phyloP scores from a whole-genome alignment of 2,113 vertebrate species.

The Tupaia chinensis region DNA sequence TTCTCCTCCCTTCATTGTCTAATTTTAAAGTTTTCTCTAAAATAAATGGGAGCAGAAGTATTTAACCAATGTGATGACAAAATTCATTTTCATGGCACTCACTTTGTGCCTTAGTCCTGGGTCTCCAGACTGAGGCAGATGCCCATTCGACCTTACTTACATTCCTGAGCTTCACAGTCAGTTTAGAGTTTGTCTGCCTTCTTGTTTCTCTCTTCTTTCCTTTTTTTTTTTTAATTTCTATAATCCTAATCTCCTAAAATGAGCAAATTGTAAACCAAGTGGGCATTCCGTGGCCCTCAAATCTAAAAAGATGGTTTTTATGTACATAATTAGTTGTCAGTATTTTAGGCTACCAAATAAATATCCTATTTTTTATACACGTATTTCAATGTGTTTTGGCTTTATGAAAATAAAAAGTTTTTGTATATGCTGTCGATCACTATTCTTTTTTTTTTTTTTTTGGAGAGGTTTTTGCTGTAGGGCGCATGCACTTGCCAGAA shows the following conservation, averaged over 20 bases:
- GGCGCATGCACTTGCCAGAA: no score
- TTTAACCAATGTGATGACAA: constrained; percentile 36
- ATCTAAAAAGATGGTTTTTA: constrained; percentile 37
- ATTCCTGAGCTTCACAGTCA: neutral
- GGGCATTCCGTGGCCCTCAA: neutral
- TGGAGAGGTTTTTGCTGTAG: no score
- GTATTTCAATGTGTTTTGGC: constrained; percentile 9
- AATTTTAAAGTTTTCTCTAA: neutral
- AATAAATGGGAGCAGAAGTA: neutral
- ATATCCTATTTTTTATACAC: neutral
- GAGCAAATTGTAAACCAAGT: constrained; percentile 20
- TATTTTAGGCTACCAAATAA: constrained; percentile 40
- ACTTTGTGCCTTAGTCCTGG: neutral
- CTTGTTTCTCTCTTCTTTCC: neutral
- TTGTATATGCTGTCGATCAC: constrained; percentile 63
- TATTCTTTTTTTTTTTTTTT: neutral
- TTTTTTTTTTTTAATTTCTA: neutral
- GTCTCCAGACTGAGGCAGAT: neutral
- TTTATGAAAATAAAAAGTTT: constrained; percentile 61
- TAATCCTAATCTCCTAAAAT: constrained; percentile 21
- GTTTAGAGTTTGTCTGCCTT: neutral
- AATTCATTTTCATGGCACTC: constrained; percentile 22
- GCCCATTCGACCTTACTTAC: neutral
- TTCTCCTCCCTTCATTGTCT: neutral
- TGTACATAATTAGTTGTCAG: neutral